Conservation (phyloP, 92 coral and sea anemone genomes). For the Porites lobata region DNA sequence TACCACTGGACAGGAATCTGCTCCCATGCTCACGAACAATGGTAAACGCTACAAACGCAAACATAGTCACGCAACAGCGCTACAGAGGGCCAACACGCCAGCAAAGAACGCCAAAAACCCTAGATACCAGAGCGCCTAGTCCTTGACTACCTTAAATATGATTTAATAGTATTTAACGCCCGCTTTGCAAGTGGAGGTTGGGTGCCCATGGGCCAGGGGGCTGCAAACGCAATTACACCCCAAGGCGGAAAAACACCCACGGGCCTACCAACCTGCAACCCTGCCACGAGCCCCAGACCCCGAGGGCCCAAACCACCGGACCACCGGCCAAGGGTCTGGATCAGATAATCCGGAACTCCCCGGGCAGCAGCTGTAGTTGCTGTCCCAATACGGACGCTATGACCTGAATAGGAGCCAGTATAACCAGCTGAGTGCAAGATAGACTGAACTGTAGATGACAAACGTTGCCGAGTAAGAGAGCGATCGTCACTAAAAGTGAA, state of each 20-base stretch:
- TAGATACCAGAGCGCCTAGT: neutral
- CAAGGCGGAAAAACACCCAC: neutral
- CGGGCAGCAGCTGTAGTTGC: neutral
- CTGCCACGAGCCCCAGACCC: neutral
- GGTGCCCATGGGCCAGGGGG: neutral
- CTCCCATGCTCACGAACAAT: too few relatives aligned
- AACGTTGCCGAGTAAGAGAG: neutral
- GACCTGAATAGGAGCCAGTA: neutral
- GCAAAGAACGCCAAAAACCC: too few relatives aligned
- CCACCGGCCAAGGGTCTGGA: neutral
- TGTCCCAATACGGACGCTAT: neutral
- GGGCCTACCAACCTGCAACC: neutral
- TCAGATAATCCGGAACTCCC: neutral
- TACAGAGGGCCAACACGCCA: too few relatives aligned
- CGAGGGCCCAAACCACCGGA: neutral
- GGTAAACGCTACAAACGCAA: too few relatives aligned
- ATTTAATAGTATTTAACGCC: neutral
- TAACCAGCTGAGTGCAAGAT: neutral
- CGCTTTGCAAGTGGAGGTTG: neutral
- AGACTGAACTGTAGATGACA: neutral
- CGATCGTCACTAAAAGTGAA: neutral
- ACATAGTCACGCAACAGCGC: too few relatives aligned
- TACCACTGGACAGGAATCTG: too few relatives aligned
- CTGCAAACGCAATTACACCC: neutral
- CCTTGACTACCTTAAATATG: neutral